Evolutionary conservation across 2,113 vertebrate species (phyloP), one percentile per base, ranked within the genome.

Genomic region (Festucalex cinctus): DNA sequence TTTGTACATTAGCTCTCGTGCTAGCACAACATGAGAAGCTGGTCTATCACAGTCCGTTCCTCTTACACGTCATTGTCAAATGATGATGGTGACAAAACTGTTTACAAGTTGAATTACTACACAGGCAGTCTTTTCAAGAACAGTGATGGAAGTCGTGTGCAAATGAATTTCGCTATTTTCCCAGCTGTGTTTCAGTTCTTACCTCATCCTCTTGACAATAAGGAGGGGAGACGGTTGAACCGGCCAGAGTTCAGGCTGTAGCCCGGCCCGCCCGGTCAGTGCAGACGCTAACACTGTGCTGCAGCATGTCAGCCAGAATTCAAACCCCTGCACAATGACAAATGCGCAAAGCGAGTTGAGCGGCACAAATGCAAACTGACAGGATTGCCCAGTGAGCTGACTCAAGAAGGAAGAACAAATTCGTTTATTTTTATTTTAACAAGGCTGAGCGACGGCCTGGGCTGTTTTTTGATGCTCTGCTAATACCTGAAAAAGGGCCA

Each of bases 361-460:
- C 73, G 6, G 86, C 77, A 63, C 88, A 87, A 87, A 90, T 73
- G 59, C 79, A 82, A 80, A 66, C 63, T 86, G 86, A 88, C 86
- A 88, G 83, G 73, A 85, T 71, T 86, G 77, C 75, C 83, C 82
- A 79, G 60, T 73, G 86, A 88, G 82, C 85, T 78, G 78, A 84
- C 77, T 83, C 35, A 39, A 69, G 70, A 78, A 86, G 64, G 71
- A 66, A 63, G 79, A 79, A 69, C 76, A 80, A 87, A 83, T 65
- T 72, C 60, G 69, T 82, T 79, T 82, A 82, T 79, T 86, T 86
- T 78, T 70, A 68, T 81, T 73, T 76, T 69, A 62, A 78, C 65
- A 63, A 61, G 63, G 74, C 58, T 74, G 39, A 75, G 73, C 36
- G 46, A 79, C 6, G 68, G 16, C 57, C 44, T 9, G 10, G 53